Evolutionary conservation across 2,888 invertebrate genomes (phyloP).

Genomic region (Teleiodes luculella): DNA sequence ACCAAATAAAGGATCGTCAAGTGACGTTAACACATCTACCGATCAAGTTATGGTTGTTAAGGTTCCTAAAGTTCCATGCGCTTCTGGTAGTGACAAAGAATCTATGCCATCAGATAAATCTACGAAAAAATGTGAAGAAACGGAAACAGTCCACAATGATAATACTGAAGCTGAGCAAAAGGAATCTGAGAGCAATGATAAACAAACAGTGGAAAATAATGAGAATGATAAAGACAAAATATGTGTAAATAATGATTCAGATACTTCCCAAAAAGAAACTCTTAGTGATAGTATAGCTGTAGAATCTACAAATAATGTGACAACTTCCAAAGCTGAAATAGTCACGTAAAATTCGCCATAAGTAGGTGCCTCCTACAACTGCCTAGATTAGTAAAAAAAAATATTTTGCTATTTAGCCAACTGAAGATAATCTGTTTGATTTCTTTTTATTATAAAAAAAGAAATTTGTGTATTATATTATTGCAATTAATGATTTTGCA

Average conservation of each 20-base stretch:
- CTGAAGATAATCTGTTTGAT: no score
- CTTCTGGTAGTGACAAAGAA: constrained; percentile 19
- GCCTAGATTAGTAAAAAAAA: background rate
- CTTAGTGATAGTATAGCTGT: background rate
- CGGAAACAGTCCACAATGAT: background rate
- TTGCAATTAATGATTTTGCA: background rate
- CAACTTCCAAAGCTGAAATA: background rate
- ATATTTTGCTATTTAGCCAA: background rate
- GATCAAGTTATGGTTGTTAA: constrained; percentile 66
- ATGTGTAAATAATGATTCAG: background rate
- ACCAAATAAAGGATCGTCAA: constrained; percentile 43
- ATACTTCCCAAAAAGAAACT: background rate
- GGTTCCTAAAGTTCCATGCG: constrained; percentile 53
- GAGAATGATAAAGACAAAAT: background rate
- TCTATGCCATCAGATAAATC: background rate
- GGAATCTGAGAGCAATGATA: background rate
- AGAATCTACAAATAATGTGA: background rate
- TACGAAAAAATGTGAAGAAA: background rate
- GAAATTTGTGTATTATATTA: no score
- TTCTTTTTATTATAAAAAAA: no score
- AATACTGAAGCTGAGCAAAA: background rate
- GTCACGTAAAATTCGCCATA: background rate
- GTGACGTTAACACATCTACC: constrained; percentile 46
- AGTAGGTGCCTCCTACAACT: background rate
- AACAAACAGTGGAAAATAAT: background rate